Percentiles rank a stretch among this genome's conserved stretches.
Evolutionary conservation across 1,140 invertebrate species (phyloP).

Genomic region (Drosophila azteca): DNA sequence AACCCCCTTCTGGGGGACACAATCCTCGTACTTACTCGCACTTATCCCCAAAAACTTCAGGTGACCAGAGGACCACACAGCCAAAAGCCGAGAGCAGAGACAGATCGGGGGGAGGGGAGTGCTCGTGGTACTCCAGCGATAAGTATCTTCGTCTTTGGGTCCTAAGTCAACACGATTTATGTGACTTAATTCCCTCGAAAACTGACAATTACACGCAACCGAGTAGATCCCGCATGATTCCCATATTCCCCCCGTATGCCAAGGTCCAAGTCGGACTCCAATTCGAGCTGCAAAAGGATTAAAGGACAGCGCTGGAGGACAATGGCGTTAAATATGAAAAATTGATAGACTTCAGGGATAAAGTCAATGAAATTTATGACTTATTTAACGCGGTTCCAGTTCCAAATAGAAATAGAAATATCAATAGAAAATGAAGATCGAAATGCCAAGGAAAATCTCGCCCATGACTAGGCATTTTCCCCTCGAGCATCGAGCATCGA

Average conservation of each 20-base stretch:
- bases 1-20: neutral
- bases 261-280: neutral
- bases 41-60: slow-evolving; percentile 15
- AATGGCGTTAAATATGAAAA: slow-evolving; percentile 74
- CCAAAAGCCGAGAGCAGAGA: neutral
- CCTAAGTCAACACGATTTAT: slow-evolving; percentile 64
- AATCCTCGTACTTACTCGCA: slow-evolving; percentile 7
- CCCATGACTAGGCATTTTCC: slow-evolving; percentile 62
- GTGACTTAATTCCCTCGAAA: slow-evolving; percentile 63
- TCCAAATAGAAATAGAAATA: too few relatives aligned
- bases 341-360: slow-evolving; percentile 66
- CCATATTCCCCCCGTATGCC: neutral
- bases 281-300: slow-evolving; percentile 54
- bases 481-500: neutral
- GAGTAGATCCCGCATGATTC: slow-evolving; percentile 62
- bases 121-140: slow-evolving; percentile 23
- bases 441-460: neutral
- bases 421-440: slow-evolving; percentile 1
- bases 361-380: slow-evolving; percentile 81
- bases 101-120: neutral
- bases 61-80: slow-evolving; percentile 42
- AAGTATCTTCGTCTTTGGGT: slow-evolving; percentile 41
- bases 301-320: slow-evolving; percentile 42
- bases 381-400: slow-evolving; percentile 53
- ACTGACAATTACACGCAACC: slow-evolving; percentile 48